Evolutionary conservation across 2,888 invertebrate species (phyloP), one percentile per base, ranked within the genome.

Genomic region (Prenolepis imparis): DNA sequence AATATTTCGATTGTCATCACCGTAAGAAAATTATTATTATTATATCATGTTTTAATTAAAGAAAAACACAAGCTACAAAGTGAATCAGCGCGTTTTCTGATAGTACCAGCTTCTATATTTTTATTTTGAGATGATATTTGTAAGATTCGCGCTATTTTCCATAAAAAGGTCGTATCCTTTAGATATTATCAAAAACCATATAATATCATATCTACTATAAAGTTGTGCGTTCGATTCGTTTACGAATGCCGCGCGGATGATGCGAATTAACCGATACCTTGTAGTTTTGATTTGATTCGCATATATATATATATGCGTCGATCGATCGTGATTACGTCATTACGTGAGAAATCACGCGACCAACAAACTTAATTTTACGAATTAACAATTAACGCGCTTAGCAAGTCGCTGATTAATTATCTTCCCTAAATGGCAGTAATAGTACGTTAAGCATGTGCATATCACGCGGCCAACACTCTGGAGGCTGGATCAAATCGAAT

Each of bases 1-100:
- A 74, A 36, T 59, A 44, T 59, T 32, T 59, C 78, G 74, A 73
- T 80, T 80, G 74, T 80, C 74, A 72, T 78, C 72, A 72, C 32
- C 21, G 28, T 41, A n/a, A 59, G 48, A 44, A 15, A 21, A 21
- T 57, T 12, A 6, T 28, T 28, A 6, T 28, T 28, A 28, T 73
- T 59, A 15, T 28, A 39, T 41, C n/a, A 39, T 8, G 1, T 75
- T 78, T 41, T n/a, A 41, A 73, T 36, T 39, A 24, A 36, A 59
- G 0, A 18, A 44, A 44, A 44, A 21, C 21, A 8, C 59, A 77
- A 57, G 18, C 24, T 41, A 48, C 6, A 52, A 39, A 9, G 39
- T 36, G 52, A 75, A 44, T 52, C 24, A 24, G 1, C 5, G 48
- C n/a, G 32, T 48, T 21, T 36, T 74, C 32, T 6, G 5, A 63